Base-by-base conservation (phyloP, 1,140 invertebrate species). In the Geopemphigus sp. region DNA sequence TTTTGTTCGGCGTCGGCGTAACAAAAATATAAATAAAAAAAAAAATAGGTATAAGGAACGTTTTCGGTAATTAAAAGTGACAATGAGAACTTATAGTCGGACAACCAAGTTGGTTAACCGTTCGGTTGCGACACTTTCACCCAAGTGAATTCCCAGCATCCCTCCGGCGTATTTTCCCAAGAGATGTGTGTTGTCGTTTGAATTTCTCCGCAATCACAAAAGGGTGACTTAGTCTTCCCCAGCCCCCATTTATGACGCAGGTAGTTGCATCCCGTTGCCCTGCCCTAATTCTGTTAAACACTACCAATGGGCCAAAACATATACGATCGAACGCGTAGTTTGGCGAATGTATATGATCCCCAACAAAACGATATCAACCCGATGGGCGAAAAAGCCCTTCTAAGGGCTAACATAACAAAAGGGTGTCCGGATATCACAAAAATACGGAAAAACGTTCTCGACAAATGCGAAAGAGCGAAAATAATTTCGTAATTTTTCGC, bases 201-300 rank as follows among this genome's bases (percentile, higher is more conserved):
- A 22, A 10, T 19, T 1, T 57, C n/a, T 57, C 54, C n/a, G 54
- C 54, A 57, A 8, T 57, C n/a, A 57, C 54, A 57, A 22, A 57
- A 11, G 1, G n/a, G n/a, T 4, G 54, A 57, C 19, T 57, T n/a
- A 57, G 54, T 22, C 8, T 10, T 57, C 54, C n/a, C n/a, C n/a
- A n/a, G n/a, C n/a, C n/a, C 54, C n/a, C 54, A 57, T n/a, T 57
- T 57, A 57, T 22, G n/a, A 57, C 22, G 54, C 54, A 57, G n/a
- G 54, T 57, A 57, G n/a, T 57, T 57, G 54, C n/a, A n/a, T n/a
- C n/a, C n/a, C n/a, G n/a, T n/a, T n/a, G n/a, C n/a, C n/a, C n/a
- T n/a, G 29, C 39, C 19, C 26, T 64, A 39, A 64, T 64, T 64
- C 61, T 64, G 26, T 64, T 64, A 64, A 17, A n/a, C n/a, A n/a